Percentiles rank a stretch among this genome's conserved stretches.
Conservation (phyloP, 2,888 invertebrate species). For the Caenorhabditis afra region DNA sequence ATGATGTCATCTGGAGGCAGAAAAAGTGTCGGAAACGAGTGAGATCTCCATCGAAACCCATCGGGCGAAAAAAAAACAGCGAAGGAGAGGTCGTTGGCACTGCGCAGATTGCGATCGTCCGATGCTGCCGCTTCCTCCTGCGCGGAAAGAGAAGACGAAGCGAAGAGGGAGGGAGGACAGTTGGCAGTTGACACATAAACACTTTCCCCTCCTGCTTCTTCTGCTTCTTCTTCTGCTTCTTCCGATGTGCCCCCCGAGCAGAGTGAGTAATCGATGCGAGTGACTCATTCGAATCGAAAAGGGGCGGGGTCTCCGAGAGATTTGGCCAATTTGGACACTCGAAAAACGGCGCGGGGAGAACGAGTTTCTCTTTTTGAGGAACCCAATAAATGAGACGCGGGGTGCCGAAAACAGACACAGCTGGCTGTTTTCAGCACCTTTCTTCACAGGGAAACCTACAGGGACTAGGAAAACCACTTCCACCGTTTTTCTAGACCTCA, state of each 20-base stretch:
- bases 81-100: constrained; percentile 40
- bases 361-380: no score
- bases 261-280: neutral
- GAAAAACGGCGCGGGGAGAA: no score
- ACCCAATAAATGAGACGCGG: no score
- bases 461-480: no score
- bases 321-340: no score
- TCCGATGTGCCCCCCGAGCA: neutral
- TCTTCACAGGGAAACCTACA: no score
- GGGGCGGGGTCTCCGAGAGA: neutral
- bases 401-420: no score
- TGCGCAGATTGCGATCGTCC: constrained; percentile 43
- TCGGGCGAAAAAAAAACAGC: constrained; percentile 29
- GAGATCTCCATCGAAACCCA: constrained; percentile 35
- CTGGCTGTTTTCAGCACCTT: no score
- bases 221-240: no score
- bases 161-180: neutral
- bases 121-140: constrained; percentile 18
- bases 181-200: constrained; percentile 7
- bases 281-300: neutral
- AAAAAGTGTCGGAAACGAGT: constrained; percentile 25
- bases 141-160: constrained; percentile 17
- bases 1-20: neutral
- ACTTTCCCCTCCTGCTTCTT: no score
- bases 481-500: no score